Conservation (phyloP, 2,113 vertebrate genomes). For the Sitta europaea region DNA sequence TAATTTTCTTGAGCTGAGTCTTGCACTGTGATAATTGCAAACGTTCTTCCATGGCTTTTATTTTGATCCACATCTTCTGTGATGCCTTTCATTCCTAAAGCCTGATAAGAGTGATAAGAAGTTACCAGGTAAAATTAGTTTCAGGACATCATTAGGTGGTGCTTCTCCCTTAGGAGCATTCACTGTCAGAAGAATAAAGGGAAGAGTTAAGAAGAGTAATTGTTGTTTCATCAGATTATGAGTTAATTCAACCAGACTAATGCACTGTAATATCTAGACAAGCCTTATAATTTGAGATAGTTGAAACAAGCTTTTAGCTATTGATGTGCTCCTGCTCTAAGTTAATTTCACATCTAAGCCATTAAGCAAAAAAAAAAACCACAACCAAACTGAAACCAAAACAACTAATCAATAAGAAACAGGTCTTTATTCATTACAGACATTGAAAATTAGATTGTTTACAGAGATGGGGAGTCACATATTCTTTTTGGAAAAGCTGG, state of each 20-base stretch:
- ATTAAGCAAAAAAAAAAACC: background rate
- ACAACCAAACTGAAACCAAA: background rate
- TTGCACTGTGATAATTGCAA: background rate
- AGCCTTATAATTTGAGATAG: background rate
- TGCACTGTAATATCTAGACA: background rate
- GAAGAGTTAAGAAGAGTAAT: background rate
- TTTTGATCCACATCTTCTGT: background rate
- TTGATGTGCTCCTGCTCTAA: background rate
- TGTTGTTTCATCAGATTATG: slow-evolving; percentile 22
- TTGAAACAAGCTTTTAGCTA: slow-evolving; percentile 17
- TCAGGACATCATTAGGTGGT: background rate
- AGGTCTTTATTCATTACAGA: background rate
- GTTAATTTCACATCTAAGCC: slow-evolving; percentile 28
- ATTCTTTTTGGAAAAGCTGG: background rate
- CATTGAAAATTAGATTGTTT: background rate
- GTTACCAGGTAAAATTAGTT: background rate
- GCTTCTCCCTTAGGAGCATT: background rate
- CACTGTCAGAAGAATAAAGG: background rate
- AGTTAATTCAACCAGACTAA: slow-evolving; percentile 12
- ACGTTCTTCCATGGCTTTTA: background rate
- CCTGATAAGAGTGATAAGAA: accelerated
- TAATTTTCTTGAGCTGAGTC: background rate
- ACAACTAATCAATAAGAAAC: background rate
- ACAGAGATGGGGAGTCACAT: accelerated
- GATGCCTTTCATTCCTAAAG: background rate